These are phyloP conservation scores for Phrynosoma platyrhinos DNA, from an alignment of 2,113 vertebrate species.

Conservation along the genomic window DNA sequence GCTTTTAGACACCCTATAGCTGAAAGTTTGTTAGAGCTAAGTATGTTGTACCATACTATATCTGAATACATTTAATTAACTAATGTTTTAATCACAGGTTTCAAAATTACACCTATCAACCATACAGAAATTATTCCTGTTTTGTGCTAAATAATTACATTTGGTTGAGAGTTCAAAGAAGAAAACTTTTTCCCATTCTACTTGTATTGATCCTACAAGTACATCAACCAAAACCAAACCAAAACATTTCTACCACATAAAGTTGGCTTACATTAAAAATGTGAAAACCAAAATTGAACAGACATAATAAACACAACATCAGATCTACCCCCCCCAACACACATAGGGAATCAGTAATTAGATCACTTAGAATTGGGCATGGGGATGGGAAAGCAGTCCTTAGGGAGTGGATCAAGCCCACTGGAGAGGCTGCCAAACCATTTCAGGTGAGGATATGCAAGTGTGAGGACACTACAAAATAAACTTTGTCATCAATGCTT, in stretches of 20 bases:
- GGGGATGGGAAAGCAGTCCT: background rate
- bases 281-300: background rate
- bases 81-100: slow-evolving; percentile 2
- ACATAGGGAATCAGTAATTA: background rate
- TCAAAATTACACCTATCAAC: background rate
- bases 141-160: background rate
- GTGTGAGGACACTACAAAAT: too few relatives aligned
- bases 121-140: background rate
- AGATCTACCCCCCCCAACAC: background rate
- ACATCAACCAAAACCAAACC: too few relatives aligned
- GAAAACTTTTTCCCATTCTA: background rate
- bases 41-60: background rate
- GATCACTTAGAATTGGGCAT: background rate
- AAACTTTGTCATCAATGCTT: too few relatives aligned
- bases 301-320: background rate
- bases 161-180: background rate
- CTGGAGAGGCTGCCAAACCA: background rate
- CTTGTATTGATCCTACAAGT: background rate
- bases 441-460: background rate
- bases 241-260: too few relatives aligned
- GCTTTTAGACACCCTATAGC: background rate
- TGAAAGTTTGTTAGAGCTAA: background rate
- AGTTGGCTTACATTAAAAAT: background rate
- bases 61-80: background rate
- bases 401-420: background rate